phyloP scores from a whole-genome alignment of 2,113 vertebrate genomes.

The Elachura formosa region DNA sequence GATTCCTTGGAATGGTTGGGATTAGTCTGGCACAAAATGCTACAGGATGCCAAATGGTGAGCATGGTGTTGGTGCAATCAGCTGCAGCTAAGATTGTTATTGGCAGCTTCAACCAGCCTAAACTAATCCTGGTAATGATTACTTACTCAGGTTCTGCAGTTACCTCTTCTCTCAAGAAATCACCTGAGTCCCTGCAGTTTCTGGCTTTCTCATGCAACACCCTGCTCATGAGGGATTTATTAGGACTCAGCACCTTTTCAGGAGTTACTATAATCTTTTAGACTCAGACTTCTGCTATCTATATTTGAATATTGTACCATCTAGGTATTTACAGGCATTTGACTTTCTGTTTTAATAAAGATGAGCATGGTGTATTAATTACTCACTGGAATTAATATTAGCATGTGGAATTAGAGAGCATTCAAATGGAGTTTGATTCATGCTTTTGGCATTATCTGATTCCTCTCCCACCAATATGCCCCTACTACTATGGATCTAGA shows the following conservation, averaged over 20 bases:
- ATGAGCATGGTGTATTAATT: neutral
- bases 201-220: neutral
- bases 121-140: neutral
- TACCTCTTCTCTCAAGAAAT: neutral
- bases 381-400: neutral
- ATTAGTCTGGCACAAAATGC: neutral
- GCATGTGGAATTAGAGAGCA: neutral
- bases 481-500: neutral
- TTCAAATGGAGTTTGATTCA: neutral
- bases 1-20: accelerated
- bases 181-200: neutral
- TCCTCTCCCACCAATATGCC: neutral
- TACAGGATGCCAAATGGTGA: neutral
- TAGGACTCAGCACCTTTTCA: neutral
- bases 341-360: neutral
- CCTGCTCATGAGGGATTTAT: neutral
- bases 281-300: neutral
- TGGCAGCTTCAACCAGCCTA: neutral
- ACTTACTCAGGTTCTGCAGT: neutral
- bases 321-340: neutral
- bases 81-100: neutral
- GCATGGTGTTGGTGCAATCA: accelerated
- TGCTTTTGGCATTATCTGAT: neutral
- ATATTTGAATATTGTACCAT: neutral
- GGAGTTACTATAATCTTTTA: neutral